Evolutionary conservation across 2,888 invertebrate species (phyloP), one percentile per base, ranked within the genome.

Genomic region (Thymelicus acteon): DNA sequence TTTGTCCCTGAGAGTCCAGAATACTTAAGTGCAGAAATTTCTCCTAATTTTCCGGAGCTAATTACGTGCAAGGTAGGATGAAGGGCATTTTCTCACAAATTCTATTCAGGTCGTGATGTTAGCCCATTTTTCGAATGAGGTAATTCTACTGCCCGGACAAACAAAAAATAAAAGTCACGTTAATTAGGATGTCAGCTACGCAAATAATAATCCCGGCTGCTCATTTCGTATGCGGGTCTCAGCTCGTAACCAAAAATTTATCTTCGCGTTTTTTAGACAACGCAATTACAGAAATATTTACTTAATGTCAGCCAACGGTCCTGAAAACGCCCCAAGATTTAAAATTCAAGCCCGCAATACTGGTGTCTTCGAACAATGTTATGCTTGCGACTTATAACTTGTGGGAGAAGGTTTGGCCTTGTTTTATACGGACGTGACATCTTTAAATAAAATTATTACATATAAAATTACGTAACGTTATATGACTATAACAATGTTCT

Each of bases 141-240:
- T 82, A 83, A 85, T 84, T 83, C 82, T 75, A 79, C 82, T 80
- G 79, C 75, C 76, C 75, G 80, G 82, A 86, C 84, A 85, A 85
- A 87, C 86, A 86, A 89, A 86, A 86, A 88, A 77, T 73, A 75
- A 80, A 87, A 88, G 84, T 85, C 88, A 84, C 88, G 85, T 87
- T 91, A 91, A 91, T 92, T 91, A 91, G 89, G 88, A 89, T 87
- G 91, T 91, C 90, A 85, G 86, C 85, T 86, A 82, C 83, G 89
- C 88, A 90, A 91, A 91, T 90, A 92, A 90, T 91, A 90, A 90
- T 88, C 87, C 88, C 85, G 80, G 79, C 81, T 83, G 80, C 86
- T 89, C 87, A 91, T 91, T 91, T 88, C 79, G 88, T 89, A 92
- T 91, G 90, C 89, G 86, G 84, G 77, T 80, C 84, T 80, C 80